These are phyloP conservation scores for Sebastes miniatus DNA, from an alignment of 2,797 vertebrate species.

Conservation along the genomic window DNA sequence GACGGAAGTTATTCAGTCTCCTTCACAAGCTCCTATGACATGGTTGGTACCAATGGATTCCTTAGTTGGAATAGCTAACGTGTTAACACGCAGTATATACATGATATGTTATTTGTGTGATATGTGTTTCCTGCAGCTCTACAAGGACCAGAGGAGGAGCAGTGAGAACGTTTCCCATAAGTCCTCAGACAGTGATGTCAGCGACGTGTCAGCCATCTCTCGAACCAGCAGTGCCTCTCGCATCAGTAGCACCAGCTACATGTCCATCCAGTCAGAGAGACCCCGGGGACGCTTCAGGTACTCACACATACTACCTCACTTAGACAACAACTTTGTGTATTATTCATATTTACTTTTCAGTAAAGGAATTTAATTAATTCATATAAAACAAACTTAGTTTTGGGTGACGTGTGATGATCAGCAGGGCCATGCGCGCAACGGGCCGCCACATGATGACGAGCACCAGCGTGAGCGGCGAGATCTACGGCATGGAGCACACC, in stretches of 20 bases:
- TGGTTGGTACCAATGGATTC: too few species aligned
- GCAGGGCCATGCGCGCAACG: constrained; percentile 92
- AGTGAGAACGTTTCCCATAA: constrained; percentile 97
- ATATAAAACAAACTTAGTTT: background rate
- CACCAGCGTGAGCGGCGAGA: constrained; percentile 96
- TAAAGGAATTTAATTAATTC: background rate
- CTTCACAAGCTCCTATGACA: too few species aligned
- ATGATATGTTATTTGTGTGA: background rate
- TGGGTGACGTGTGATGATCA: constrained; percentile 43
- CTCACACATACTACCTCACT: constrained; percentile 10
- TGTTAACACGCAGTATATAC: background rate
- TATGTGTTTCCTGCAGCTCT: constrained; percentile 76
- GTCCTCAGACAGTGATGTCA: constrained; percentile 99
- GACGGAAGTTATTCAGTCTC: too few species aligned
- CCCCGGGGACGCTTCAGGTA: constrained; percentile 94
- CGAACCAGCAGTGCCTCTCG: constrained; percentile 99
- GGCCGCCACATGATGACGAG: constrained; percentile 94
- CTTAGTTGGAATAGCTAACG: too few species aligned
- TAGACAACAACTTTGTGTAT: background rate
- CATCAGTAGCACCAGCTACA: constrained; percentile 99
- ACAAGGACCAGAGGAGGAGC: constrained; percentile 95
- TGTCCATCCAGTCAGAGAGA: constrained; percentile 98
- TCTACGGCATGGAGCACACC: constrained; percentile 93
- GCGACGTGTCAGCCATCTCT: constrained; percentile 98
- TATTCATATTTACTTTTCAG: background rate